These are phyloP conservation scores for Holcopasites calliopsidis DNA, from an alignment of 1,140 invertebrate genomes.

Conservation along the genomic window DNA sequence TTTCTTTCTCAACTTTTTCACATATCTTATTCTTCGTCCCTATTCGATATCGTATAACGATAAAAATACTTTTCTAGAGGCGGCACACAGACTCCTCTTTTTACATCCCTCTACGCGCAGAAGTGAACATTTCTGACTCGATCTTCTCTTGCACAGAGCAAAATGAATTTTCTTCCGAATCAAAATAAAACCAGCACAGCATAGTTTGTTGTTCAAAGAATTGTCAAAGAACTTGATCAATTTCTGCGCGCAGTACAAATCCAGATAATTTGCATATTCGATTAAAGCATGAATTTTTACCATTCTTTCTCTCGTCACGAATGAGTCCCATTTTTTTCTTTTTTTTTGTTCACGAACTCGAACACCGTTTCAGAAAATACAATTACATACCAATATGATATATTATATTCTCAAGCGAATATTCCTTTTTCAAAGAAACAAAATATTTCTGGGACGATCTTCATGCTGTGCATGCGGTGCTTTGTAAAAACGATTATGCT, in stretches of 20 bases:
- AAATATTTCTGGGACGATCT: slow-evolving; percentile 75
- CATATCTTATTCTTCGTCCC: slow-evolving; percentile 25
- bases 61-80: neutral
- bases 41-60: neutral
- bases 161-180: too few relatives aligned
- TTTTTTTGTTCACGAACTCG: slow-evolving; percentile 27
- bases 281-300: slow-evolving; percentile 47
- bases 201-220: neutral
- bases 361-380: slow-evolving; percentile 44
- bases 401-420: neutral
- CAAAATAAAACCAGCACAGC: neutral
- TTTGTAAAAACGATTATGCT: neutral
- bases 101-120: slow-evolving; percentile 8
- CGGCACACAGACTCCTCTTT: slow-evolving; percentile 3
- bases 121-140: neutral
- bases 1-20: slow-evolving; percentile 42
- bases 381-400: slow-evolving; percentile 11
- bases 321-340: neutral
- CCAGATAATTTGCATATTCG: slow-evolving; percentile 31
- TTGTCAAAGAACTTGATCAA: neutral
- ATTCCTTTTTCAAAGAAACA: neutral
- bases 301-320: slow-evolving; percentile 14
- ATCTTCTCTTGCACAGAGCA: too few relatives aligned
- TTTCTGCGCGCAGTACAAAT: slow-evolving; percentile 18
- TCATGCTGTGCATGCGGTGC: slow-evolving; percentile 61